A percentile compares a stretch with the other conserved stretches of the same genome.
phyloP scores from a whole-genome alignment of 2,113 vertebrate genomes.

The Tringa solitaria region DNA sequence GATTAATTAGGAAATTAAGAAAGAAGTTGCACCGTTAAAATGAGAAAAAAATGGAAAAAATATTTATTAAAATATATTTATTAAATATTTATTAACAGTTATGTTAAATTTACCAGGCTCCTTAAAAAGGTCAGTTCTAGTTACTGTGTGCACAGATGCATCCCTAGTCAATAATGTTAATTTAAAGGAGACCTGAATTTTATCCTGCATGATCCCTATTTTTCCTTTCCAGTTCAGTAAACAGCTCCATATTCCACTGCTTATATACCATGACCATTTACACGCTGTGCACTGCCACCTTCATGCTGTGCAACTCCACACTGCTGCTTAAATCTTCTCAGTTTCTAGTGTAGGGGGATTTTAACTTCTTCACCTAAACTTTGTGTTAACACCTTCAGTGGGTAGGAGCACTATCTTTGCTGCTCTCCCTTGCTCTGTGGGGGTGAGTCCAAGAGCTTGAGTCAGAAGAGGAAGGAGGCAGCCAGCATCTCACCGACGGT shows the following conservation, averaged over 20 bases:
- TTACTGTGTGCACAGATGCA: neutral
- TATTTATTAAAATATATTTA: fast-evolving
- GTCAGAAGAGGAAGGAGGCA: neutral
- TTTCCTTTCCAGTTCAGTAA: neutral
- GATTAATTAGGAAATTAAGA: neutral
- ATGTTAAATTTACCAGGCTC: neutral
- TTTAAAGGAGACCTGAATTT: neutral
- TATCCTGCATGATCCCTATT: neutral
- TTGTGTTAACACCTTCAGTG: neutral
- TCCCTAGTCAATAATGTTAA: fast-evolving
- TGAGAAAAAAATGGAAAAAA: neutral
- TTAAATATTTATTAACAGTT: neutral
- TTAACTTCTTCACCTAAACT: neutral
- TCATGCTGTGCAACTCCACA: neutral
- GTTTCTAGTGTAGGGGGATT: neutral
- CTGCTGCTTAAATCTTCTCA: neutral
- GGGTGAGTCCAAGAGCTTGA: neutral
- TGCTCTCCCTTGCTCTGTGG: neutral
- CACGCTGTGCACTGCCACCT: neutral
- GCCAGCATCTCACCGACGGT: neutral
- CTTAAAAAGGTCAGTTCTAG: neutral
- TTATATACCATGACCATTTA: neutral
- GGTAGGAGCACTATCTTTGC: neutral
- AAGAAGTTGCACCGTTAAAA: neutral
- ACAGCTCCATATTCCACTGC: neutral